Evolutionary conservation across 2,113 vertebrate genomes (phyloP), one percentile per base, ranked within the genome.

Genomic region (Erythrolamprus reginae): DNA sequence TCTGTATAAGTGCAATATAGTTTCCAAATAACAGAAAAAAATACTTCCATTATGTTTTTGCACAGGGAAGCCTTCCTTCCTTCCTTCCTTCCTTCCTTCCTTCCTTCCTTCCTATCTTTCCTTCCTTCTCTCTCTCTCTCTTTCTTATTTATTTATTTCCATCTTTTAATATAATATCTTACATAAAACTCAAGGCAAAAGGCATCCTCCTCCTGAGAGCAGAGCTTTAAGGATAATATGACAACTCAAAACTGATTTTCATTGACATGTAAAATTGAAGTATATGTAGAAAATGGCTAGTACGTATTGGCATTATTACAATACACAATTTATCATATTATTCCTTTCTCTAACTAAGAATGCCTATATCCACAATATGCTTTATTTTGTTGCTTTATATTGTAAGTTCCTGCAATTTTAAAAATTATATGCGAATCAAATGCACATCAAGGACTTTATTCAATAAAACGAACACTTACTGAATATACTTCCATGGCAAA

Each of bases 401-500:
- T 52, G 28, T 33, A 50, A 48, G 47, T n/a, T 26, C 24, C 7
- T 33, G 84, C 48, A 85, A 51, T 52, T 6, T 51, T n/a, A 85
- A 85, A n/a, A n/a, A n/a, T 3, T 12, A 13, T 8, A 33, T 51
- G 24, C 17, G 13, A 26, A 10, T 55, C 33, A 45, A 65, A 8
- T 88, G 13, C 51, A 82, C 10, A 42, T 5, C 15, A 10, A 86
- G 24, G 21, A 88, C 58, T 83, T 21, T 77, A 42, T 77, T 38
- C n/a, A 10, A 0, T 3, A 3, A 51, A 28, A 86, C 4, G 42
- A 13, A 24, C 53, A 97, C 97, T 98, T 89, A 99, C 99, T 10
- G 5, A 28, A 85, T 98, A 98, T 0, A 89, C 94, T 95, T 98
- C 98, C 58, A 94, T 38, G 1, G 97, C 97, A 91, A 97, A 97